A percentile compares a stretch with the other conserved stretches of the same genome.
Conservation (phyloP, 2,113 vertebrate genomes). For the Perca schrenkii region DNA sequence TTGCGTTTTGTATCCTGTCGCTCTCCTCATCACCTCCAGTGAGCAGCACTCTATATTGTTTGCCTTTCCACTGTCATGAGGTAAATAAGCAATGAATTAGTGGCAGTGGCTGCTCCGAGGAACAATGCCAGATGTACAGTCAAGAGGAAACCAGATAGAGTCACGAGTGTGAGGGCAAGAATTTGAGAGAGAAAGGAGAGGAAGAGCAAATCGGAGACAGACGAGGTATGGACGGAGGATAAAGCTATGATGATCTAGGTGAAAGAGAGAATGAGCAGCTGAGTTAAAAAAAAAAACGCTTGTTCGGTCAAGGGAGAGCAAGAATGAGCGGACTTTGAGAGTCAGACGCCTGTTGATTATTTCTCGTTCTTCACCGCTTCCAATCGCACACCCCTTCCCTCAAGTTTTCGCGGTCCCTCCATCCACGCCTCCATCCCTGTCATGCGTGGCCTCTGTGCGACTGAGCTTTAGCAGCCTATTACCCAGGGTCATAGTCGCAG, state of each 20-base stretch:
- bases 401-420: slow-evolving; percentile 4
- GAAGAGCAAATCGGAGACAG: slow-evolving; percentile 48
- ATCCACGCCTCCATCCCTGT: slow-evolving; percentile 29
- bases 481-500: slow-evolving; percentile 82
- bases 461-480: slow-evolving; percentile 75
- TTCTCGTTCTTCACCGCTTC: background rate
- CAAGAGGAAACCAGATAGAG: slow-evolving; percentile 80
- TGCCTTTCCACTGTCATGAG: slow-evolving; percentile 75
- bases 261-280: background rate
- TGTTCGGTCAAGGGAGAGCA: slow-evolving; percentile 6
- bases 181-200: slow-evolving; percentile 34
- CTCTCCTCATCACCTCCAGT: slow-evolving; percentile 39
- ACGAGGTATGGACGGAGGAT: slow-evolving; percentile 6
- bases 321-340: slow-evolving; percentile 12
- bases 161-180: slow-evolving; percentile 58
- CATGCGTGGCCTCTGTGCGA: slow-evolving; percentile 41
- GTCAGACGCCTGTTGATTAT: slow-evolving; percentile 66
- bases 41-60: slow-evolving; percentile 74
- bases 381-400: background rate
- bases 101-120: slow-evolving; percentile 63
- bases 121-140: slow-evolving; percentile 79
- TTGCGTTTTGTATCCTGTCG: slow-evolving; percentile 3
- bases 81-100: slow-evolving; percentile 83
- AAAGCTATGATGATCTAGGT: slow-evolving; percentile 14
- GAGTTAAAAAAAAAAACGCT: background rate